phyloP scores from a whole-genome alignment of 23 tunicate species.

The Phallusia fumigata region DNA sequence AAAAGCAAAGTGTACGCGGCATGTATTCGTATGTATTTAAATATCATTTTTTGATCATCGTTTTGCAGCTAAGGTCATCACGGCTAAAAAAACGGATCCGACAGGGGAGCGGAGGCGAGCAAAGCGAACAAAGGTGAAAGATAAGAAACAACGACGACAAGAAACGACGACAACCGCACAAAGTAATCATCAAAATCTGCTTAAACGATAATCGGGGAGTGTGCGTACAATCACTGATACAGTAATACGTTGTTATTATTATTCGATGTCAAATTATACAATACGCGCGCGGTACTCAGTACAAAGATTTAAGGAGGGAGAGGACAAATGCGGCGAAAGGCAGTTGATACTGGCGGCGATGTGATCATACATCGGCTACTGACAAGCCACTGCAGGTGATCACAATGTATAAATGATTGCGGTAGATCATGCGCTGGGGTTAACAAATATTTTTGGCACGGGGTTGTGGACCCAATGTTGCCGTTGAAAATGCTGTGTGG shows the following conservation, averaged over 20 bases:
- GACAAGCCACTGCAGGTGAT: neutral
- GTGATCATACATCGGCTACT: too few species aligned
- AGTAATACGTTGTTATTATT: slow-evolving; percentile 3
- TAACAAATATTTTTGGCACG: neutral
- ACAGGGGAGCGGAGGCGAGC: slow-evolving; percentile 3
- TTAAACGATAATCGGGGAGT: slow-evolving; percentile 3
- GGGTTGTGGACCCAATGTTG: neutral
- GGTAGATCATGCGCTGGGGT: neutral
- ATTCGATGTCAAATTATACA: neutral
- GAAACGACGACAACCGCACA: neutral
- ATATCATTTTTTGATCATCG: slow-evolving; percentile 12
- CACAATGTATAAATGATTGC: slow-evolving; percentile 12
- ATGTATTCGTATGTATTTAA: slow-evolving; percentile 5
- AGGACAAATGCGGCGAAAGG: neutral
- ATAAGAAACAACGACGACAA: neutral
- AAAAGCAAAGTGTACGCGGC: neutral
- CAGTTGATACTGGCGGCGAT: too few species aligned
- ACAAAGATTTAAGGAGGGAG: neutral
- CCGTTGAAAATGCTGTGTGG: neutral
- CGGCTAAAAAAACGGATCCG: slow-evolving; percentile 16
- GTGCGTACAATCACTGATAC: neutral
- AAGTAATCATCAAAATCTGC: neutral
- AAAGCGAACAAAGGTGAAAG: neutral
- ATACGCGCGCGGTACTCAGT: neutral
- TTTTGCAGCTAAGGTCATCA: slow-evolving; percentile 15